Evolutionary conservation across 2,797 vertebrate genomes (phyloP).

Genomic region (Telmatherina bonti): DNA sequence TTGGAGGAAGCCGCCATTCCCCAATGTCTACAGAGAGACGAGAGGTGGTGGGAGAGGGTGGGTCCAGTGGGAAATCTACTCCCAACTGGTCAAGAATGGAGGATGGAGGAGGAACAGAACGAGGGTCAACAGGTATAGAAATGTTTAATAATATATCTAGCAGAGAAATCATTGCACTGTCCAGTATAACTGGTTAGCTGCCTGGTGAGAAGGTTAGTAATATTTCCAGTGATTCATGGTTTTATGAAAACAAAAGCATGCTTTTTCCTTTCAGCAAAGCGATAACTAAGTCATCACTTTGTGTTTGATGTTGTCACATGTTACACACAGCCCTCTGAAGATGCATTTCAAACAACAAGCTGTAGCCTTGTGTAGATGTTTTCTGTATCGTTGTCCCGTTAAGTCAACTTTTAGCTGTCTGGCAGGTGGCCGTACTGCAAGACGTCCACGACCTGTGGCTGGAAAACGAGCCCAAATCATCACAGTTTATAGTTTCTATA

Average conservation of each 20-base stretch:
- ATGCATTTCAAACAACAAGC: background rate
- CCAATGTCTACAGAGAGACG: conserved; percentile 92
- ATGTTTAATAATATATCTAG: conserved; percentile 1
- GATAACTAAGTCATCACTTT: no score
- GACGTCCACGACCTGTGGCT: background rate
- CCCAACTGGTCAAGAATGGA: conserved; percentile 94
- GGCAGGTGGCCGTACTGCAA: background rate
- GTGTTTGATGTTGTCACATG: no score
- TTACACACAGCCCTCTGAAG: background rate
- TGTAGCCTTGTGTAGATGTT: no score
- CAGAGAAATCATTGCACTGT: background rate
- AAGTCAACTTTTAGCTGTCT: no score
- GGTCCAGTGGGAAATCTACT: conserved; percentile 89
- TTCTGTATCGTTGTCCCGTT: no score
- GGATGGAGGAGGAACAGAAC: conserved; percentile 78
- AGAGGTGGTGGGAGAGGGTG: conserved; percentile 87
- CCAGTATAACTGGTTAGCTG: background rate
- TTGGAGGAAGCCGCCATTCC: conserved; percentile 91
- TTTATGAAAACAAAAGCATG: background rate
- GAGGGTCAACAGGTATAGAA: conserved; percentile 69
- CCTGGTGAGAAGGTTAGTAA: background rate
- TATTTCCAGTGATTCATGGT: background rate
- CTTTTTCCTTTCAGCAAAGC: no score
- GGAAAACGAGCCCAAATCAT: background rate
- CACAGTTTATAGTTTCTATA: background rate